A percentile compares a stretch with the other conserved stretches of the same genome.
Conservation (phyloP, 2,888 invertebrate species). For the Beris morrisii region DNA sequence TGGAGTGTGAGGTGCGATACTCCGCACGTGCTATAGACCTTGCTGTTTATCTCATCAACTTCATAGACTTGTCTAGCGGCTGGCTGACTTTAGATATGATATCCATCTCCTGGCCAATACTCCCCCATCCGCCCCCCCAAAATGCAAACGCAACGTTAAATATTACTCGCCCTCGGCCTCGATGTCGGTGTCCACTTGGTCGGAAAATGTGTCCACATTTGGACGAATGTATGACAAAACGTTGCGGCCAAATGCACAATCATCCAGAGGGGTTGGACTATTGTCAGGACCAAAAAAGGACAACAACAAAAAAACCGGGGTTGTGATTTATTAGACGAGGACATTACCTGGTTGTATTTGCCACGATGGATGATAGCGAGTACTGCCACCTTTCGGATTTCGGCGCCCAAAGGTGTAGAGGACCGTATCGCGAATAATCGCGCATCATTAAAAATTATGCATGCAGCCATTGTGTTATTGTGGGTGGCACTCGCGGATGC, state of each 20-base stretch:
- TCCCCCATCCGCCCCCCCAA: neutral
- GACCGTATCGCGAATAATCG: too few species aligned
- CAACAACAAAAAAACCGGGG: neutral
- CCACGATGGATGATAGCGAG: too few species aligned
- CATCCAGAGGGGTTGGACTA: conserved; percentile 7
- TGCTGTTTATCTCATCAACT: too few species aligned
- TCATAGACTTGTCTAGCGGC: too few species aligned
- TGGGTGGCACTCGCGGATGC: too few species aligned
- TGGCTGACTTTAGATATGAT: too few species aligned
- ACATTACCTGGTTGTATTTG: neutral
- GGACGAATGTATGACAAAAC: conserved; percentile 22
- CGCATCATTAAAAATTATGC: too few species aligned
- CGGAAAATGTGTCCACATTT: conserved; percentile 17
- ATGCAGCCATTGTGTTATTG: too few species aligned
- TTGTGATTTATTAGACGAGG: conserved; percentile 8
- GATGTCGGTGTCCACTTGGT: conserved; percentile 20
- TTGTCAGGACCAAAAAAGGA: conserved; percentile 1
- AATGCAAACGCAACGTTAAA: neutral
- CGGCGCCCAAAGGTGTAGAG: too few species aligned
- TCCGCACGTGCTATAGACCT: too few species aligned
- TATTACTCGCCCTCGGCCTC: neutral
- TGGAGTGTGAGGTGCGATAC: neutral
- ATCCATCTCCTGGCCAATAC: neutral
- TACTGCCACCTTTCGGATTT: too few species aligned
- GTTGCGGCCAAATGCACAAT: conserved; percentile 23